Conservation (phyloP, 2,888 invertebrate species). For the Tanypteryx hageni region DNA sequence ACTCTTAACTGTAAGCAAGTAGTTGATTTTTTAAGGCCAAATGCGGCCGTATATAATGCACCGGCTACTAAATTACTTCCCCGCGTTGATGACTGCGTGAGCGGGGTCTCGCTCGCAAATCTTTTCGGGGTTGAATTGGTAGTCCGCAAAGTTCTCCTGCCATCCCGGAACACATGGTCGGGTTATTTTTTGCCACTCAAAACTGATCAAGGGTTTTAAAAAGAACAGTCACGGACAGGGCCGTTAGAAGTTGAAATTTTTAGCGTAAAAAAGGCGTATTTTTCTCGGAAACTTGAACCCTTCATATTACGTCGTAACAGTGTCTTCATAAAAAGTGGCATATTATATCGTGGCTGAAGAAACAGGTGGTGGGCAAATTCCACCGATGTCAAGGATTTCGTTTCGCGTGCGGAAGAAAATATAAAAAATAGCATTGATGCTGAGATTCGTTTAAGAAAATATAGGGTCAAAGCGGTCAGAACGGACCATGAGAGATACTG, state of each 20-base stretch:
- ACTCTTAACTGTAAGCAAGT: not conserved
- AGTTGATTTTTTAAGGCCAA: not conserved
- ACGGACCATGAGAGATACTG: too few relatives aligned
- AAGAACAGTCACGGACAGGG: not conserved
- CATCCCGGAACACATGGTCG: not conserved
- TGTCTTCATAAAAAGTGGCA: too few relatives aligned
- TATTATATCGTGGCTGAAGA: too few relatives aligned
- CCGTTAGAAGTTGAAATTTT: not conserved
- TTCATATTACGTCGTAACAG: too few relatives aligned
- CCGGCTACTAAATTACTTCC: conserved; percentile 15
- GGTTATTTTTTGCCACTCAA: not conserved
- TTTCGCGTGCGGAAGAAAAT: too few relatives aligned
- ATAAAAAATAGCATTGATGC: too few relatives aligned
- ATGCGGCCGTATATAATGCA: not conserved
- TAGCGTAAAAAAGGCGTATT: too few relatives aligned
- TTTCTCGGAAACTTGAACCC: too few relatives aligned
- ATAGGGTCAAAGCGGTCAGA: too few relatives aligned
- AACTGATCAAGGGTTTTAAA: not conserved
- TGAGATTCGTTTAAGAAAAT: too few relatives aligned
- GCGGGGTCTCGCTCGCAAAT: not conserved
- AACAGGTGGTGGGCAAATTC: too few relatives aligned
- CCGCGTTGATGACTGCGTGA: not conserved
- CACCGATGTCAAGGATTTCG: too few relatives aligned
- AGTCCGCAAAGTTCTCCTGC: not conserved
- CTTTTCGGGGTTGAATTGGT: not conserved